These are phyloP conservation scores for Mycteria americana DNA, from an alignment of 2,797 vertebrate genomes.

Conservation along the genomic window DNA sequence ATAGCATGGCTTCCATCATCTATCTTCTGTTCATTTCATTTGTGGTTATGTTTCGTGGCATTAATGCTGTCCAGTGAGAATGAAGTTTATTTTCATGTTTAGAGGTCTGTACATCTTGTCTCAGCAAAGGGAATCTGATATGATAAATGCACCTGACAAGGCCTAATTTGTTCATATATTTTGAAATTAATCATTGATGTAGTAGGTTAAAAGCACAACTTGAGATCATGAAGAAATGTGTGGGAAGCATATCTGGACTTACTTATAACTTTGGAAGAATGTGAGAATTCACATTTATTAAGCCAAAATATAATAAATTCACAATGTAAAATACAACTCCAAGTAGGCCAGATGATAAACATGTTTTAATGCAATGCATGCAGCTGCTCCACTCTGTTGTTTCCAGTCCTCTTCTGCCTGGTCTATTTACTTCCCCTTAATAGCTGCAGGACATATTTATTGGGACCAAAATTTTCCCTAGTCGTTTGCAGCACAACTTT, in stretches of 20 bases:
- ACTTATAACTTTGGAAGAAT: constrained; percentile 42
- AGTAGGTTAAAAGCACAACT: constrained; percentile 5
- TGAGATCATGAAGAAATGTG: constrained; percentile 4
- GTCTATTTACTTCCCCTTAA: constrained; percentile 44
- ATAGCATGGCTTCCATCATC: neutral
- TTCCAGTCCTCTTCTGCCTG: constrained; percentile 44
- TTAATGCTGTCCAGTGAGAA: neutral
- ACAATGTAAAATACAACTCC: constrained; percentile 43
- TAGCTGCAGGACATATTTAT: constrained; percentile 47
- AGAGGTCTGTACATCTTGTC: neutral
- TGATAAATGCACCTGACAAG: neutral
- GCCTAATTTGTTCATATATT: neutral
- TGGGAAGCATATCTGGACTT: constrained; percentile 39
- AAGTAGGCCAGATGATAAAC: constrained; percentile 48
- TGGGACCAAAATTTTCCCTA: constrained; percentile 41
- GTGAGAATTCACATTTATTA: constrained; percentile 54
- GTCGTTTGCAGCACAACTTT: neutral
- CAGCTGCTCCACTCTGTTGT: constrained; percentile 46
- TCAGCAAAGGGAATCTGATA: neutral
- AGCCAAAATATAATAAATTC: constrained; percentile 57
- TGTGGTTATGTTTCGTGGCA: neutral
- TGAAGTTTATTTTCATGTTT: neutral
- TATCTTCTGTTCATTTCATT: neutral
- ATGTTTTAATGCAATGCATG: constrained; percentile 26
- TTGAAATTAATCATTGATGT: neutral